A percentile compares a stretch with the other conserved stretches of the same genome.
phyloP scores from a whole-genome alignment of 2,113 vertebrate species.

The Strix aluco region DNA sequence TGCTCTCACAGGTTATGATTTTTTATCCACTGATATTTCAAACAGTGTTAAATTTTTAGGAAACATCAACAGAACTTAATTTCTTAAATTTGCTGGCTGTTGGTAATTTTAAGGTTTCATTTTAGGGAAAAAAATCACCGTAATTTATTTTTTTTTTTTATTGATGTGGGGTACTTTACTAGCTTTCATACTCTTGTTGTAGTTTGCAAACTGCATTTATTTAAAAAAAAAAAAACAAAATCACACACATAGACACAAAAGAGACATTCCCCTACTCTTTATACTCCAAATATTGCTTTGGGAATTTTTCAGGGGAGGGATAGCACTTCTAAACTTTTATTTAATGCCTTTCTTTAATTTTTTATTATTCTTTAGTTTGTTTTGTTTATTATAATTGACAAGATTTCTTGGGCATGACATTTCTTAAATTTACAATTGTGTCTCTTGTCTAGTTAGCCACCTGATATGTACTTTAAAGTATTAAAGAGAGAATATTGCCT shows the following conservation, averaged over 20 bases:
- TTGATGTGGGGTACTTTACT: neutral
- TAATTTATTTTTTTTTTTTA: too few relatives aligned
- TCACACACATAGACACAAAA: rapidly evolving
- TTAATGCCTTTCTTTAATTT: rapidly evolving
- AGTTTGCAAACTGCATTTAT: neutral
- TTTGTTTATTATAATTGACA: neutral
- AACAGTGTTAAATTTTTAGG: neutral
- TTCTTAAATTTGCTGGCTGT: neutral
- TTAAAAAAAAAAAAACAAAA: neutral
- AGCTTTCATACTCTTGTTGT: neutral
- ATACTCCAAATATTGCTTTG: neutral
- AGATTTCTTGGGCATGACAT: neutral
- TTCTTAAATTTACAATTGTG: neutral
- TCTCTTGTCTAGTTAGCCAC: neutral
- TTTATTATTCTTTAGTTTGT: neutral
- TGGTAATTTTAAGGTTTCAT: neutral
- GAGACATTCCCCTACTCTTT: rapidly evolving
- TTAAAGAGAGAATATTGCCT: neutral
- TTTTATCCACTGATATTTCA: neutral
- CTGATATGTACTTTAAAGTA: neutral
- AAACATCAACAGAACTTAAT: neutral
- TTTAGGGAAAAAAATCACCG: neutral
- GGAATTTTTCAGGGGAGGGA: neutral
- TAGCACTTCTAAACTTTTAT: neutral
- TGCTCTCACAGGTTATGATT: neutral